Evolutionary conservation across 2,797 vertebrate genomes (phyloP), one percentile per base, ranked within the genome.

Genomic region (Melanogrammus aeglefinus): DNA sequence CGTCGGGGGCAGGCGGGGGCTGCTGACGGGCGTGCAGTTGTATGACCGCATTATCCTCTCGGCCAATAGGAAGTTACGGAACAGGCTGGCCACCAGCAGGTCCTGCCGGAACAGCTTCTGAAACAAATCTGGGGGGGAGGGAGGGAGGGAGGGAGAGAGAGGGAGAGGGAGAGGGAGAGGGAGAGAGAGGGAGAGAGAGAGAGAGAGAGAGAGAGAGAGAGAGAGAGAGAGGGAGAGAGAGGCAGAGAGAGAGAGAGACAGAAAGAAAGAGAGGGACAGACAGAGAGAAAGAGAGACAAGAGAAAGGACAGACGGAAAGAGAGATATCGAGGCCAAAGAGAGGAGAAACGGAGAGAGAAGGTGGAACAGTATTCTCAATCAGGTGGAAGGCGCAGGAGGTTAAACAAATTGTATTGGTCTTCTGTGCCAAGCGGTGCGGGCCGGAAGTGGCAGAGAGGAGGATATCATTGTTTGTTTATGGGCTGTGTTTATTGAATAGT

Each of bases 81-180:
- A 99, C 51, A 99, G 90, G 72, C 98, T 99, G 85, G 98, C 98
- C 81, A 99, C 98, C 47, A 99, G 89, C 85, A 99, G 94, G 92
- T 99, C 98, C 85, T 99, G 98, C 74, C 98, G 92, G 91, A 99
- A 99, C 79, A 99, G 94, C 93, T 99, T 99, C 94, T 99, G 98
- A 92, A 99, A 99, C 33, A 99, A 94, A 90, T 99, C 98, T 99
- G 83, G 77, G 86, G 82, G 75, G 16, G 77, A 86, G 82, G 75
- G 16, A 87, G 5, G 6, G 21, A 57, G 51, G n/a, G 41, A 14
- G 41, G 14, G 41, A 44, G 41, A 44, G 2, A 44, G 10, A 44
- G 41, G 3, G 0, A 9, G 10, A 9, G 41, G 35, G 35, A 7
- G 36, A 38, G 36, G 0, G 12, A 44, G 41, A 3, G 41, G 1